phyloP scores from a whole-genome alignment of 2,113 vertebrate genomes.

The Mustelus asterias region DNA sequence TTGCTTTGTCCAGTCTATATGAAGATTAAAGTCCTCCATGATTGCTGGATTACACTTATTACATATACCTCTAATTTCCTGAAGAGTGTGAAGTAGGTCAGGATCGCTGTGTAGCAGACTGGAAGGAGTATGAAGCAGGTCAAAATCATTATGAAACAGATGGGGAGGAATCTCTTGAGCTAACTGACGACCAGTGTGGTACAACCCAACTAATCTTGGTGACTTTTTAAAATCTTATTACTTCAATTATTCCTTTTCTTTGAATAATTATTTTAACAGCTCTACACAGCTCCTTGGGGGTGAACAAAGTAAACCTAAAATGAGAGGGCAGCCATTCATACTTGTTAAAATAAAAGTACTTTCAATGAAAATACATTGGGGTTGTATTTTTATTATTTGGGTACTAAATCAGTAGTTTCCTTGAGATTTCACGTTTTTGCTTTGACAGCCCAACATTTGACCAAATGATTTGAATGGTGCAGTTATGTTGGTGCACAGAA shows the following conservation, averaged over 20 bases:
- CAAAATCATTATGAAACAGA: too few relatives aligned
- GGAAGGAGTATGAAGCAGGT: too few relatives aligned
- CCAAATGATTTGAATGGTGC: not conserved
- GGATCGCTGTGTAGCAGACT: too few relatives aligned
- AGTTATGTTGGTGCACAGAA: not conserved
- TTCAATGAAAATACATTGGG: not conserved
- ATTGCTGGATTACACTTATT: not conserved
- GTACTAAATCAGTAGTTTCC: not conserved
- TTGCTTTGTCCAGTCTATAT: not conserved
- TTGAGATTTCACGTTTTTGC: not conserved
- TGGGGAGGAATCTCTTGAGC: not conserved
- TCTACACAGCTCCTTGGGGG: not conserved
- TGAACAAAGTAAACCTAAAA: not conserved
- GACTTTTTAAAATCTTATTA: not conserved
- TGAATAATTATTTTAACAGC: not conserved
- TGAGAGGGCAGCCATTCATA: not conserved
- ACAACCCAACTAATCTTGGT: not conserved
- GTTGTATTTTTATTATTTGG: not conserved
- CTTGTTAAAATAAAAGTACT: not conserved
- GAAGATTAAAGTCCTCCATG: not conserved
- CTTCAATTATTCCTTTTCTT: not conserved
- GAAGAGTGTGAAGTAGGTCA: too few relatives aligned
- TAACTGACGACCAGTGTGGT: not conserved
- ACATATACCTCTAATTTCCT: too few relatives aligned
- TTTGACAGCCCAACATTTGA: not conserved